Percentiles rank a stretch among this genome's conserved stretches.
Conservation (phyloP, 1,140 invertebrate genomes). For the Cyclargus thomasi region DNA sequence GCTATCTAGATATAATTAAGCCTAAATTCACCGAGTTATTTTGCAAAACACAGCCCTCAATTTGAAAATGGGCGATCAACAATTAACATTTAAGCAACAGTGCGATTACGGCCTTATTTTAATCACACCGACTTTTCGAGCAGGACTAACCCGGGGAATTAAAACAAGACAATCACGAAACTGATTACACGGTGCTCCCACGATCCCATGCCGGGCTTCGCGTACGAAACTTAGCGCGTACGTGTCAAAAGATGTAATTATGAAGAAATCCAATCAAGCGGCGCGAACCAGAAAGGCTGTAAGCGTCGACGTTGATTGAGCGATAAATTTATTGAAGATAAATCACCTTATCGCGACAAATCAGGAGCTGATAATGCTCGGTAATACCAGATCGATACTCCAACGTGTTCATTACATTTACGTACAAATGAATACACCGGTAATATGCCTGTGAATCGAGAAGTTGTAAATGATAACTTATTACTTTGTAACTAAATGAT, state of each 20-base stretch:
- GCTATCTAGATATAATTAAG: no score
- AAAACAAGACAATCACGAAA: conserved; percentile 69
- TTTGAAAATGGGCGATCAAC: neutral
- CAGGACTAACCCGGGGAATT: conserved; percentile 44
- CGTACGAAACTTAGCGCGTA: conserved; percentile 72
- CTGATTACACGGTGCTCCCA: conserved; percentile 72
- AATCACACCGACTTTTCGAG: conserved; percentile 14
- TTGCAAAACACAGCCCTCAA: no score
- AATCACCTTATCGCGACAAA: conserved; percentile 68
- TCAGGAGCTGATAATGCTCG: conserved; percentile 54
- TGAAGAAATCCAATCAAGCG: conserved; percentile 72
- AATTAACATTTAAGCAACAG: conserved; percentile 3
- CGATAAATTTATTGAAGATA: conserved; percentile 72
- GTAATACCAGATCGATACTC: conserved; percentile 43
- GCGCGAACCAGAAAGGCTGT: conserved; percentile 40
- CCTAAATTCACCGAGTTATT: no score
- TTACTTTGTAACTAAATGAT: conserved; percentile 1
- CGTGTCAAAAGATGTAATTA: conserved; percentile 75
- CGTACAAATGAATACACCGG: conserved; percentile 24
- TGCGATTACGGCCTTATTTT: neutral
- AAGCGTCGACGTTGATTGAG: conserved; percentile 69
- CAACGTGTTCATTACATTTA: conserved; percentile 29
- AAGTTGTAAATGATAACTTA: conserved; percentile 15
- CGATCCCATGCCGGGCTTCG: conserved; percentile 63
- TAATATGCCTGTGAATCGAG: conserved; percentile 3